Conservation (phyloP, 2,888 invertebrate species). For the Trachelus troglodyta region DNA sequence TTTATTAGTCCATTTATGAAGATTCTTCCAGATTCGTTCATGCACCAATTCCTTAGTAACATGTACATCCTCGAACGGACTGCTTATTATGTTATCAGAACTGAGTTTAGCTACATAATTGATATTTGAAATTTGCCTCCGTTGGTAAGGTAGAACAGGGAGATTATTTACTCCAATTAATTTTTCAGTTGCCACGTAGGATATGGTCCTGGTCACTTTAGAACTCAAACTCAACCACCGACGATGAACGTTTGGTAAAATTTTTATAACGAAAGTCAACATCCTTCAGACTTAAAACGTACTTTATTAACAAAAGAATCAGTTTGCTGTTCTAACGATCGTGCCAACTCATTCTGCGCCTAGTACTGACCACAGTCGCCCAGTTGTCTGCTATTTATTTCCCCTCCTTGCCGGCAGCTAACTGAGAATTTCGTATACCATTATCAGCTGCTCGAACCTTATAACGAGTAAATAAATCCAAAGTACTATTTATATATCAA, state of each 20-base stretch:
- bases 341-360: background rate
- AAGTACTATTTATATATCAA: background rate
- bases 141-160: background rate
- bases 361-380: background rate
- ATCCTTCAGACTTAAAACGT: background rate
- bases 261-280: background rate
- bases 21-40: conserved; percentile 74
- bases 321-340: background rate
- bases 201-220: background rate
- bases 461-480: background rate
- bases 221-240: background rate
- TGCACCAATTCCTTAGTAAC: conserved; percentile 43
- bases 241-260: background rate
- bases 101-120: background rate
- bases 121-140: background rate
- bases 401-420: background rate
- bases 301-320: background rate
- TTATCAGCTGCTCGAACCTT: background rate
- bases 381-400: background rate
- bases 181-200: background rate
- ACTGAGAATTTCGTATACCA: background rate
- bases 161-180: background rate
- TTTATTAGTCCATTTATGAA: conserved; percentile 75
- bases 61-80: conserved; percentile 22
- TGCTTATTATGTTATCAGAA: conserved; percentile 18